phyloP scores from a whole-genome alignment of 2,113 vertebrate species.

The Charadrius vociferus region DNA sequence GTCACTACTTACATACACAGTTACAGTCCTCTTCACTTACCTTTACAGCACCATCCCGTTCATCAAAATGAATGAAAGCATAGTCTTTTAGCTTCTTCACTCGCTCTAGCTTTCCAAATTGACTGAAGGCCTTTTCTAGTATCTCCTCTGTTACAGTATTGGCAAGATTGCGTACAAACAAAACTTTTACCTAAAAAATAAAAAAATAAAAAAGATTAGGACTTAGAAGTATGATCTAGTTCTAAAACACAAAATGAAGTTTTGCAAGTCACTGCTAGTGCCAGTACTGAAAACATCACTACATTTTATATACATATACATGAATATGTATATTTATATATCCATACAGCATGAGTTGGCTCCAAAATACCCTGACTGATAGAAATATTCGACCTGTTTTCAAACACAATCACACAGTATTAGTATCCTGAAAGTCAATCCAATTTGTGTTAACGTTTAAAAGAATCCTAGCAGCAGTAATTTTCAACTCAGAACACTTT shows the following conservation, averaged over 20 bases:
- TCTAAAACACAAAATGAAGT: not conserved
- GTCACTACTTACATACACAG: not conserved
- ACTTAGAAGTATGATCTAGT: not conserved
- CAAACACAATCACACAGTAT: not conserved
- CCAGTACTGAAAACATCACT: not conserved
- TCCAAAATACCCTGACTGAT: not conserved
- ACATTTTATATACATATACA: not conserved
- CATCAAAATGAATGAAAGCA: slow-evolving; percentile 97
- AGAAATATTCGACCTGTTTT: not conserved
- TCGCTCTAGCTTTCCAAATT: slow-evolving; percentile 94
- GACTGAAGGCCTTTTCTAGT: slow-evolving; percentile 92
- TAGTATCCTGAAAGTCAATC: not conserved
- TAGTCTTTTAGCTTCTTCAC: slow-evolving; percentile 99
- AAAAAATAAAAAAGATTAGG: too few relatives aligned
- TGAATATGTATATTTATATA: not conserved
- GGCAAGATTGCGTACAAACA: slow-evolving; percentile 96
- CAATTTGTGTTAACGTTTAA: not conserved
- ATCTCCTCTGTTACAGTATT: slow-evolving; percentile 95
- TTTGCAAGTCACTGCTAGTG: not conserved
- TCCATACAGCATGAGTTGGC: not conserved
- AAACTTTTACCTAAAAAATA: slow-evolving; percentile 89
- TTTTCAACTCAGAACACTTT: not conserved
- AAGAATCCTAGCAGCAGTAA: not conserved
- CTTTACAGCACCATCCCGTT: slow-evolving; percentile 94
- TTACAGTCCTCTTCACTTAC: slow-evolving; percentile 66